phyloP scores from a whole-genome alignment of 2,888 invertebrate species.

The Yponomeuta cagnagella region DNA sequence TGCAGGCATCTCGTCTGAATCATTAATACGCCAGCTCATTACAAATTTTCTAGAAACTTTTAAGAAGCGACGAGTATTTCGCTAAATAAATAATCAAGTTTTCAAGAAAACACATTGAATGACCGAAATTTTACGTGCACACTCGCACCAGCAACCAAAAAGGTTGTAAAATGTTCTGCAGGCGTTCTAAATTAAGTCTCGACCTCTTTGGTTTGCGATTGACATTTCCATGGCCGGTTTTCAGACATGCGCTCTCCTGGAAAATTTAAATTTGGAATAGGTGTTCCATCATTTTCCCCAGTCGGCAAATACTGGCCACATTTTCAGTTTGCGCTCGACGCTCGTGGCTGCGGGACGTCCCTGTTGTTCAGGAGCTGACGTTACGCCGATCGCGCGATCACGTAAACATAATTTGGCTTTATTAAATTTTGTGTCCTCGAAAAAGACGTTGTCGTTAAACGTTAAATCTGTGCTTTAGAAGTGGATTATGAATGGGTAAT shows the following conservation, averaged over 20 bases:
- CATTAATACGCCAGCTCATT: background rate
- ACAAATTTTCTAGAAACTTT: background rate
- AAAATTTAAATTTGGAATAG: conserved; percentile 33
- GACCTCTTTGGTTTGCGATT: accelerated
- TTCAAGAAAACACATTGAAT: conserved; percentile 3
- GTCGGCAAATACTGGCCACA: conserved; percentile 12
- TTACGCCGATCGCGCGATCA: background rate
- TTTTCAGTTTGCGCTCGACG: conserved; percentile 38
- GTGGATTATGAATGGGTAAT: too few species aligned
- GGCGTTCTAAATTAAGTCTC: conserved; percentile 11
- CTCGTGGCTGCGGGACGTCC: conserved; percentile 30
- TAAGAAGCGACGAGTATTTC: background rate
- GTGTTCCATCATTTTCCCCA: conserved; percentile 50
- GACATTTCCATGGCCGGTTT: conserved; percentile 16
- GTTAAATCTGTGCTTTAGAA: too few species aligned
- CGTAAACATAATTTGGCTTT: conserved; percentile 2
- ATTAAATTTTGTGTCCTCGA: background rate
- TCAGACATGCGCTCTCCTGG: conserved; percentile 35
- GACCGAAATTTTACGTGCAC: conserved; percentile 4
- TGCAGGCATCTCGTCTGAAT: background rate
- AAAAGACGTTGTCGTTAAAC: background rate
- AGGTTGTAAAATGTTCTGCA: background rate
- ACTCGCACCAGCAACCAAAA: background rate
- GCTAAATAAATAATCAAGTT: background rate
- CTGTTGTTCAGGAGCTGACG: background rate